Evolutionary conservation across 2,888 invertebrate species (phyloP).

Genomic region (Netelia virgata): DNA sequence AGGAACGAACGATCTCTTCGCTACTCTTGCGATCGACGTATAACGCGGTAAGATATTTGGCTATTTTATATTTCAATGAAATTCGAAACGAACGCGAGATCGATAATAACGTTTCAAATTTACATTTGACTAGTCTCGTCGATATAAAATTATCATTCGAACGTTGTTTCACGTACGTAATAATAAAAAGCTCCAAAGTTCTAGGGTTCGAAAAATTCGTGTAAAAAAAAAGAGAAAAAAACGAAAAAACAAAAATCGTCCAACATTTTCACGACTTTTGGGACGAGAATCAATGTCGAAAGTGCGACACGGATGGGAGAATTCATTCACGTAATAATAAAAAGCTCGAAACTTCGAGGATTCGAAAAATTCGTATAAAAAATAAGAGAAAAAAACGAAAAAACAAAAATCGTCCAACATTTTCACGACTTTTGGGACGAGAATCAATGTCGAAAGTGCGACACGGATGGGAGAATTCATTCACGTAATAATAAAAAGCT

Average conservation of each 20-base stretch:
- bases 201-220: constrained; percentile 1
- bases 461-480: background rate
- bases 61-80: background rate
- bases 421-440: background rate
- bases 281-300: background rate
- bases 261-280: background rate
- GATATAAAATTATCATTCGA: background rate
- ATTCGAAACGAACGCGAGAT: constrained; percentile 11
- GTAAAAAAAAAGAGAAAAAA: background rate
- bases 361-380: background rate
- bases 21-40: constrained; percentile 27
- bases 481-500: background rate
- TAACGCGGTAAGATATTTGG: background rate
- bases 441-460: background rate
- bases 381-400: background rate
- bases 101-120: constrained; percentile 13
- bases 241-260: background rate
- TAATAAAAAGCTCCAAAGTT: background rate
- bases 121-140: background rate
- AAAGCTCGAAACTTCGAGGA: background rate
- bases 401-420: background rate
- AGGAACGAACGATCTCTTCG: constrained; percentile 11
- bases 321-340: background rate
- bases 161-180: background rate
- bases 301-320: background rate